Base-by-base conservation (phyloP, 2,113 vertebrate genomes). In the Paraplagusia blochii region DNA sequence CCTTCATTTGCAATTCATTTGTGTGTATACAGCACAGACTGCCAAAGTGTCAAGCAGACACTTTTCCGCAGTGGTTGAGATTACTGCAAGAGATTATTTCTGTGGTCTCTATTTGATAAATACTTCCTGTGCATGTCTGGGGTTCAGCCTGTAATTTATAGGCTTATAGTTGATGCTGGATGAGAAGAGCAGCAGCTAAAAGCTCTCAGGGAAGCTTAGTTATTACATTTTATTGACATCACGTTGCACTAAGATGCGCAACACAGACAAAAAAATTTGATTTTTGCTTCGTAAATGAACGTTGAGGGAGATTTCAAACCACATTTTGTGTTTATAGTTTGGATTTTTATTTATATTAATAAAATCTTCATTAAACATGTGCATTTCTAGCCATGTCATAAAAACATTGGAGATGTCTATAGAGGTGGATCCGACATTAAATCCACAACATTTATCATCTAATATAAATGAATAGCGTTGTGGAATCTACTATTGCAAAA, bases 21-120 rank as follows among this genome's bases (percentile, higher is more conserved):
- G 61, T 71, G 40, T 62, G 66, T 73, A 67, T 67, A 73, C 66
- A 62, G 46, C 40, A 63, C 63, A 67, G 77, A 44, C 9, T 14
- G 19, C 66, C 80, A 50, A 77, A 69, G 82, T 79, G 68, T 85
- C 74, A 81, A 83, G 66, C 66, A 48, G 48, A 49, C 52, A 43
- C 60, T 74, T 64, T 61, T 3, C 48, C 53, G 62, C 50, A 53
- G 60, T 39, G 39, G 34, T 8, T 8, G 29, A 10, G 49, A 51
- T 51, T 44, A 60, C 50, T 34, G 53, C 22, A 9, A 48, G 42
- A 61, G 53, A 77, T 85, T 74, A 66, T 73, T 75, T 62, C 59
- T 65, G 10, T 5, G 50, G 59, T 29, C 35, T 49, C 15, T 54
- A 36, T 47, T 35, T 67, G 66, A 63, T 76, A 14, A 52, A 76